Evolutionary conservation across 2,113 vertebrate genomes (phyloP), one percentile per base, ranked within the genome.

Genomic region (Sorex araneus): DNA sequence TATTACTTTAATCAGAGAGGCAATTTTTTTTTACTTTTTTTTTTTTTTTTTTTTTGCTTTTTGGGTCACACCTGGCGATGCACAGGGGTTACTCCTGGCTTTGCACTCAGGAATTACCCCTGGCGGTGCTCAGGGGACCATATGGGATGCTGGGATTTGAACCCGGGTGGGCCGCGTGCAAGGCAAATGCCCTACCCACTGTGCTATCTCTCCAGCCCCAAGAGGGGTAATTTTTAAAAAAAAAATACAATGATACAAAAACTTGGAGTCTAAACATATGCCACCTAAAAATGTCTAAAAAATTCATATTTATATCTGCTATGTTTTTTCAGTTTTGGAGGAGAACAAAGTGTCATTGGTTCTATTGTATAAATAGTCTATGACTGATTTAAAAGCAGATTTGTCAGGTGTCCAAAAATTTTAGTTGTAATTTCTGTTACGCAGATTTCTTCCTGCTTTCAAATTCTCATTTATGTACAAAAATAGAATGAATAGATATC

Each of bases 1-100:
- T 95, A 40, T 89, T 93, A 89, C 86, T 95, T 93, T 67, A 95
- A 64, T 80, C 71, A 86, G 54, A 74, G 27, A 32, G 30, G 73
- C 84, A 92, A 8, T 77, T 96, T 34, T 50, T 69, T 70, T 83
- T 50, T 40, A 40, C n/a, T n/a, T n/a, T n/a, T n/a, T n/a, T n/a
- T n/a, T n/a, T n/a, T n/a, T n/a, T n/a, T n/a, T n/a, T n/a, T n/a
- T n/a, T n/a, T n/a, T n/a, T n/a, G n/a, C n/a, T n/a, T n/a, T n/a
- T n/a, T n/a, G n/a, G n/a, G n/a, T n/a, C n/a, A n/a, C n/a, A n/a
- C n/a, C n/a, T n/a, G n/a, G n/a, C n/a, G n/a, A n/a, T n/a, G n/a
- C n/a, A n/a, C n/a, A n/a, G n/a, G n/a, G n/a, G n/a, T n/a, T n/a
- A n/a, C n/a, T n/a, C n/a, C n/a, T n/a, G n/a, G n/a, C n/a, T n/a